Evolutionary conservation across 2,888 invertebrate species (phyloP), one percentile per base, ranked within the genome.

Genomic region (Microctonus aethiopoides): DNA sequence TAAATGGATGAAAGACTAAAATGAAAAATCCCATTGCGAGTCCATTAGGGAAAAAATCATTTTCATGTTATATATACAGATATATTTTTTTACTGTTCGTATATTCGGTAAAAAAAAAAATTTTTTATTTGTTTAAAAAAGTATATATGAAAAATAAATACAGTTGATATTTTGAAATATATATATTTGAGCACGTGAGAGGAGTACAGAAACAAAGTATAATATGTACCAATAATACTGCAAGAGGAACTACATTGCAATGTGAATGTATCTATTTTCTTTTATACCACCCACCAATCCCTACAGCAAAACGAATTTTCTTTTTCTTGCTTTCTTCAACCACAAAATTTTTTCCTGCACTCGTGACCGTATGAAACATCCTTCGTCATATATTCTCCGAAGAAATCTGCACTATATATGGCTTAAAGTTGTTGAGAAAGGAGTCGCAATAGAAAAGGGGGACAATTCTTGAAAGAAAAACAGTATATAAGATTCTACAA

Each of bases 1-100:
- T 83, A 81, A 83, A 29, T 29, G 3, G 4, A 7, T 7, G 7
- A 29, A 29, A 29, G 29, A 29, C 29, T 29, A 29, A 29, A 16
- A n/a, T 46, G 46, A 46, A 46, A 16, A 16, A 46, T 16, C 1
- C 46, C 46, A 46, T 81, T 82, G 84, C 83, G 83, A 85, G 83
- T 83, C 81, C 79, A 73, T 76, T 73, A 78, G 61, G 82, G 83
- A 77, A 81, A 72, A 80, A 81, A 84, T 81, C 81, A 80, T 81
- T 78, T 70, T 75, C 76, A 73, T 74, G 78, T 80, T 39, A 39
- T n/a, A 78, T n/a, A n/a, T n/a, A n/a, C n/a, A n/a, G n/a, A n/a
- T n/a, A n/a, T n/a, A n/a, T 70, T 46, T 46, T 46, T 7, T 16
- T n/a, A 9, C n/a, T 7, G 4, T 6, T 7, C 16, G 9, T 46